Evolutionary conservation across 2,797 vertebrate species (phyloP).

Genomic region (Amblyopsis hoosieri): DNA sequence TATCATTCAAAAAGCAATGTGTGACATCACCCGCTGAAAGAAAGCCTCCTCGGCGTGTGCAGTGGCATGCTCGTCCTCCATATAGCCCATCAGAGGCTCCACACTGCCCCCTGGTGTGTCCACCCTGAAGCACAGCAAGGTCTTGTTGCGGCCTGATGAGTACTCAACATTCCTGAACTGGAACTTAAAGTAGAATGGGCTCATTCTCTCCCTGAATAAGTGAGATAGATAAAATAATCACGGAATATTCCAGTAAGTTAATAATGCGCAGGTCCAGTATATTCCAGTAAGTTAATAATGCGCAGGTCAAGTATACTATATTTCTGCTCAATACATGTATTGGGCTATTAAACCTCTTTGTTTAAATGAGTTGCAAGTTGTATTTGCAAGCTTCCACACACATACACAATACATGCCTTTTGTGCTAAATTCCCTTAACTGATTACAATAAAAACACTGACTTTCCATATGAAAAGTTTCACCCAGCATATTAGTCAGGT

Average conservation of each 20-base stretch:
- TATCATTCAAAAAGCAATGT: not conserved
- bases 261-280: constrained; percentile 1
- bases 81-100: constrained; percentile 83
- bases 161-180: constrained; percentile 99
- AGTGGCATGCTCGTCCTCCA: constrained; percentile 92
- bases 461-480: too few species aligned
- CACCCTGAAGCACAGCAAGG: constrained; percentile 92
- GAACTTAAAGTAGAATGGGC: constrained; percentile 93
- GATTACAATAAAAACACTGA: too few species aligned
- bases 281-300: constrained; percentile 11
- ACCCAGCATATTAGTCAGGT: not conserved
- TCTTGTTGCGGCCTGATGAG: constrained; percentile 96
- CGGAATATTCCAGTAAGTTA: constrained; percentile 12
- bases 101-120: constrained; percentile 81
- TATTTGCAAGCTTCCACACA: too few species aligned
- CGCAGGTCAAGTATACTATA: not conserved
- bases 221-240: constrained; percentile 14
- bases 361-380: too few species aligned
- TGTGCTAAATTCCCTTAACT: too few species aligned
- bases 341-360: too few species aligned
- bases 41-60: constrained; percentile 93
- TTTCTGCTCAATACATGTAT: too few species aligned
- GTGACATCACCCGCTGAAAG: constrained; percentile 79
- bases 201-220: constrained; percentile 85
- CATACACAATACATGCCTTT: too few species aligned